These are phyloP conservation scores for Pocillopora meandrina DNA, from an alignment of 92 coral and sea anemone species.

Conservation along the genomic window DNA sequence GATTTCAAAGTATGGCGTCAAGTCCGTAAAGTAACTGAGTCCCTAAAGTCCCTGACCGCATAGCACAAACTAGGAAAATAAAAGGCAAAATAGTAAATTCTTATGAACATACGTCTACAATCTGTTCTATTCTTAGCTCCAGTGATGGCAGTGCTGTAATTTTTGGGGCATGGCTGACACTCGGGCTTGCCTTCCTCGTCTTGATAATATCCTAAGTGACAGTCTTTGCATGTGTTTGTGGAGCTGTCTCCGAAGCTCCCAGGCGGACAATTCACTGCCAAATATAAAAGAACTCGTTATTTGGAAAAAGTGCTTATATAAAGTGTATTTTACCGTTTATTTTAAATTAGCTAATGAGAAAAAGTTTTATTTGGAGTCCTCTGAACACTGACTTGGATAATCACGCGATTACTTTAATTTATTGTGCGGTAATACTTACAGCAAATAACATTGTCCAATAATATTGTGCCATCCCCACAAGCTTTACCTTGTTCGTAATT, in stretches of 20 bases:
- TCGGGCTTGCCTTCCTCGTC: constrained; percentile 82
- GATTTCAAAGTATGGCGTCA: too few species aligned
- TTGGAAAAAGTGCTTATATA: too few species aligned
- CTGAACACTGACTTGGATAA: too few species aligned
- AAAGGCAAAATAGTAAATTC: neutral
- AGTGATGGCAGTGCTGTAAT: constrained; percentile 60
- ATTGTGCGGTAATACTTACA: constrained; percentile 12
- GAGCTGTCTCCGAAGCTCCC: constrained; percentile 73
- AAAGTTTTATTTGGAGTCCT: too few species aligned
- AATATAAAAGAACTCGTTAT: neutral
- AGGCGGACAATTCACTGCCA: constrained; percentile 78
- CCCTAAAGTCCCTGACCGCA: too few species aligned
- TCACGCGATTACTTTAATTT: neutral
- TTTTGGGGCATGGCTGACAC: constrained; percentile 78
- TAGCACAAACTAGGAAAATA: too few species aligned
- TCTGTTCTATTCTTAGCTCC: constrained; percentile 56
- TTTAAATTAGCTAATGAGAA: too few species aligned
- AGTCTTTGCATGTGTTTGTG: constrained; percentile 66
- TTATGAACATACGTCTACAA: constrained; percentile 68
- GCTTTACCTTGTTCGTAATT: neutral
- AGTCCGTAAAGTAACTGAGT: too few species aligned
- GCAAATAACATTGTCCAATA: constrained; percentile 19
- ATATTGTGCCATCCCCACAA: constrained; percentile 19
- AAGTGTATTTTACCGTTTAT: too few species aligned
- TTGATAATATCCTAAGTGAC: constrained; percentile 74